Evolutionary conservation across 2,888 invertebrate genomes (phyloP).

Genomic region (Anthrax anthrax): DNA sequence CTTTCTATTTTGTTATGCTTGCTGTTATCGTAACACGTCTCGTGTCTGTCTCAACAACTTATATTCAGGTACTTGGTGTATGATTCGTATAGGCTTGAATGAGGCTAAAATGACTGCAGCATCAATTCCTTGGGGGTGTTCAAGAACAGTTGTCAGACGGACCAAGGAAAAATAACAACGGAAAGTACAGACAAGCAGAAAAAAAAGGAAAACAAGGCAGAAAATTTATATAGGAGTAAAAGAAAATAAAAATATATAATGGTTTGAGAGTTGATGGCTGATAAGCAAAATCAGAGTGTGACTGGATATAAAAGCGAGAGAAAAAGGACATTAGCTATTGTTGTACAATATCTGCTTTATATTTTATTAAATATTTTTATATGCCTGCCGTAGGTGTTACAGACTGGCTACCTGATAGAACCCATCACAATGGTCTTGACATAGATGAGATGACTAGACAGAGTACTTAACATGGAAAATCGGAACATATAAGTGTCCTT

Average conservation of each 20-base stretch:
- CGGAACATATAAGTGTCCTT: conserved; percentile 3
- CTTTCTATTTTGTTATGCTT: not conserved
- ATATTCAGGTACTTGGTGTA: not conserved
- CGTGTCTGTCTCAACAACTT: not conserved
- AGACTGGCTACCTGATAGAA: not conserved
- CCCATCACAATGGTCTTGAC: not conserved
- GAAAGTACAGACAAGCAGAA: not conserved
- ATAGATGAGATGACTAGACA: conserved; percentile 7
- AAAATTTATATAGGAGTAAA: not conserved
- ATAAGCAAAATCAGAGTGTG: too few relatives aligned
- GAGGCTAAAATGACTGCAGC: not conserved
- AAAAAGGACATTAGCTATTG: not conserved
- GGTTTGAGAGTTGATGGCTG: too few relatives aligned
- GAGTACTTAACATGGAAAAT: conserved; percentile 8
- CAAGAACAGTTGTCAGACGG: not conserved
- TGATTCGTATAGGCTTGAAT: not conserved
- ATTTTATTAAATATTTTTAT: not conserved
- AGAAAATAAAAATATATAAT: not conserved
- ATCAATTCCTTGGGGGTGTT: not conserved
- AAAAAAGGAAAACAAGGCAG: not conserved
- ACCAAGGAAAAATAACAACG: not conserved
- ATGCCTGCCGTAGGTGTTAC: not conserved
- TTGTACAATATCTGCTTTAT: not conserved
- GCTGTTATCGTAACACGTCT: not conserved
- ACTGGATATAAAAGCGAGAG: too few relatives aligned